Evolutionary conservation across 2,113 vertebrate species (phyloP), one percentile per base, ranked within the genome.

Genomic region (Tenrec ecaudatus): DNA sequence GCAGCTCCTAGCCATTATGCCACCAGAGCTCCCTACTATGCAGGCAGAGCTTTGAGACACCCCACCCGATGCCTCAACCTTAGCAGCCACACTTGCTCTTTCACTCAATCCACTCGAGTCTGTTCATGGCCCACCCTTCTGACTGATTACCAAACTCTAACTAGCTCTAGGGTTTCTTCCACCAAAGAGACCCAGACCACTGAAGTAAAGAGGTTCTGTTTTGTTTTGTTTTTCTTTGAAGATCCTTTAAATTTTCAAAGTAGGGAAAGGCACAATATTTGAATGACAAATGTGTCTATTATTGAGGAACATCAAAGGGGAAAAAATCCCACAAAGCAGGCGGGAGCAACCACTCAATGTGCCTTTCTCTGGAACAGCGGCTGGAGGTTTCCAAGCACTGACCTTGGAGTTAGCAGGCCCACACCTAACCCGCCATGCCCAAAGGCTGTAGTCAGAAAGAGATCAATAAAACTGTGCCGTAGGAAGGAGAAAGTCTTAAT

Each of bases 291-390:
- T 66, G 6, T 71, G 43, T 75, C 71, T 90, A 27, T 57, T 7
- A 36, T 43, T 94, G 64, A 93, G 27, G 75, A 92, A 88, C 14
- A 75, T 95, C 68, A 89, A 86, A 93, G 73, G 31, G 29, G 6
- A 17, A 64, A 0, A 79, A 53, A 36, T 31, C 60, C n/a, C 76
- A 86, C 15, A 88, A 90, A 73, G 31, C 88, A 92, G 62, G n/a
- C 62, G 86, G 71, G 53, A 93, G 47, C 58, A 88, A 79, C 58
- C 90, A 95, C 88, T 97, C 95, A 94, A n/a, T n/a, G n/a, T n/a
- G n/a, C n/a, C 47, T 53, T 53, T 53, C 47, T 53, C 47, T 53
- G 47, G 40, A 5, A 10, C 47, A 53, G 9, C 2, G 9, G 47
- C 47, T 10, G 47, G 47, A 10, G 47, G 47, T 53, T 53, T 14